These are phyloP conservation scores for Arnoldichthys spilopterus DNA, from an alignment of 2,797 vertebrate genomes.

Conservation along the genomic window DNA sequence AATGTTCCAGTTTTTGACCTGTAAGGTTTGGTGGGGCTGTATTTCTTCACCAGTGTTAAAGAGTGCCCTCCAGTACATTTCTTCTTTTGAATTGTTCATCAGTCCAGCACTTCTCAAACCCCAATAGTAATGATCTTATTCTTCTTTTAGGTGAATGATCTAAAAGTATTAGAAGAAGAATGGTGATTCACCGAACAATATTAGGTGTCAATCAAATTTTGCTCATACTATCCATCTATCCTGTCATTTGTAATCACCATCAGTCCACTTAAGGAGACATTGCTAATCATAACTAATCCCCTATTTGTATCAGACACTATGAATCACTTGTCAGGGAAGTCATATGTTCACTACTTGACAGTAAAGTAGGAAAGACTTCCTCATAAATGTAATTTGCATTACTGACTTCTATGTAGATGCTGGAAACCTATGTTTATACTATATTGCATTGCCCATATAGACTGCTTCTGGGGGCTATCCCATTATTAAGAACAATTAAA, in stretches of 20 bases:
- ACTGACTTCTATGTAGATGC: background rate
- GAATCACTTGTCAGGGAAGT: background rate
- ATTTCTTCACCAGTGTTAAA: background rate
- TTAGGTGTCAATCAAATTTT: background rate
- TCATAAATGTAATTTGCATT: background rate
- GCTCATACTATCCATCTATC: background rate
- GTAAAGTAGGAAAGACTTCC: background rate
- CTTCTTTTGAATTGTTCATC: background rate
- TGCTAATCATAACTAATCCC: background rate
- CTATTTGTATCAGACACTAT: background rate
- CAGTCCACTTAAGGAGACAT: background rate
- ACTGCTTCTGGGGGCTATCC: too few species aligned
- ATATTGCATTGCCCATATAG: too few species aligned
- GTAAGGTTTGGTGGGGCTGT: background rate
- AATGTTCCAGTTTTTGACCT: background rate
- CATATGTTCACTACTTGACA: background rate
- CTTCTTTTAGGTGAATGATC: background rate
- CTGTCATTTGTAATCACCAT: background rate
- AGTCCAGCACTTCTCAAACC: background rate
- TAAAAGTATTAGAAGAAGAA: background rate
- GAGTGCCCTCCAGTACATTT: background rate
- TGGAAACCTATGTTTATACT: background rate
- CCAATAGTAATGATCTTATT: background rate
- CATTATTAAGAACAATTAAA: too few species aligned
- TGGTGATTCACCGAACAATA: background rate